A percentile compares a stretch with the other conserved stretches of the same genome.
phyloP scores from a whole-genome alignment of 2,888 invertebrate species.

The Gari tellinella region DNA sequence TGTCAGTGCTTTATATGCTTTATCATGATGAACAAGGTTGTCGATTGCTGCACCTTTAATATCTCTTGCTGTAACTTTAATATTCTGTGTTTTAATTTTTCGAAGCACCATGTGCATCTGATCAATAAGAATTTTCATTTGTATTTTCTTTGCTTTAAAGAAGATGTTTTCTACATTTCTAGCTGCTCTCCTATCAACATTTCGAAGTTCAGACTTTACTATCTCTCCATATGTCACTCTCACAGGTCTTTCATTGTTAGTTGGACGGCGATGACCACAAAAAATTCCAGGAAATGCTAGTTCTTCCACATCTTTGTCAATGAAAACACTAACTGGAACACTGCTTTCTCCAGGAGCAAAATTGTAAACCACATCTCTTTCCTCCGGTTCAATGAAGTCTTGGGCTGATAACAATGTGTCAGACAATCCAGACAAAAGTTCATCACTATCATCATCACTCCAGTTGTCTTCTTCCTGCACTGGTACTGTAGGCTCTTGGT shows the following conservation, averaged over 20 bases:
- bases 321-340: constrained; percentile 15
- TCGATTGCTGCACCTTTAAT: constrained; percentile 9
- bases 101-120: constrained; percentile 10
- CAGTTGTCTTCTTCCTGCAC: no score
- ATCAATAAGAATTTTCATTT: constrained; percentile 32
- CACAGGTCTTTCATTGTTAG: constrained; percentile 8
- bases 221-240: constrained; percentile 12
- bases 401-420: constrained; percentile 12
- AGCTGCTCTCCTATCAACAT: constrained; percentile 15
- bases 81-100: not conserved
- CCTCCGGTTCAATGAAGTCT: constrained; percentile 10
- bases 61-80: constrained; percentile 16
- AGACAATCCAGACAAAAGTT: constrained; percentile 7
- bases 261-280: constrained; percentile 7
- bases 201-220: constrained; percentile 18
- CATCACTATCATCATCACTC: constrained; percentile 45
- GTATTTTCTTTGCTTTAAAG: constrained; percentile 39
- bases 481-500: no score
- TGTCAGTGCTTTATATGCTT: constrained; percentile 26
- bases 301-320: constrained; percentile 4
- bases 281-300: constrained; percentile 13
- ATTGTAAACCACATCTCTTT: constrained; percentile 15
- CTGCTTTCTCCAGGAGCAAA: constrained; percentile 19
- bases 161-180: constrained; percentile 33
- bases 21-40: constrained; percentile 20